phyloP scores from a whole-genome alignment of 2,888 invertebrate species.

The Belgica antarctica region DNA sequence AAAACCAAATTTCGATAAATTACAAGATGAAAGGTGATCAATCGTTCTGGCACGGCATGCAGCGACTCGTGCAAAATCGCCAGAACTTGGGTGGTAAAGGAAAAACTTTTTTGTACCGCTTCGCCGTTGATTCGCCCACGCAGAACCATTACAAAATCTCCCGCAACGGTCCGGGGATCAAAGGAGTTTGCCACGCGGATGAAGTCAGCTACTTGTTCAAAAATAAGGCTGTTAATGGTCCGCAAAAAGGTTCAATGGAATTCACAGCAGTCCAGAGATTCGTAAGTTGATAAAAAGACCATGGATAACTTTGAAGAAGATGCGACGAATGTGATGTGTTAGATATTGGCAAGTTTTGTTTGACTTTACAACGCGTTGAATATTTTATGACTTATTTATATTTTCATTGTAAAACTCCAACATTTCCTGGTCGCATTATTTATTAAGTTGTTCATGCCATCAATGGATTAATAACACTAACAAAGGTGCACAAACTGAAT shows the following conservation, averaged over 20 bases:
- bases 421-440: too few species aligned
- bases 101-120: slow-evolving; percentile 53
- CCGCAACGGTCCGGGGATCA: slow-evolving; percentile 49
- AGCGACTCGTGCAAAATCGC: slow-evolving; percentile 49
- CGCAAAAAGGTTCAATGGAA: not conserved
- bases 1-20: not conserved
- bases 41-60: slow-evolving; percentile 53
- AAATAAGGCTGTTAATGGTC: slow-evolving; percentile 46
- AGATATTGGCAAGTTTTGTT: too few species aligned
- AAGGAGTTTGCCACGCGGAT: slow-evolving; percentile 52
- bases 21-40: slow-evolving; percentile 50
- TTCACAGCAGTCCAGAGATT: slow-evolving; percentile 33
- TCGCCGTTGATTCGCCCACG: slow-evolving; percentile 52
- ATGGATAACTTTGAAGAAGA: too few species aligned
- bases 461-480: too few species aligned
- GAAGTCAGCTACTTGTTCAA: slow-evolving; percentile 53
- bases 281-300: not conserved
- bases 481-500: too few species aligned
- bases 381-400: too few species aligned
- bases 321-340: too few species aligned
- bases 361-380: not conserved
- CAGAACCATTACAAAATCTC: slow-evolving; percentile 53
- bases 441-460: too few species aligned
- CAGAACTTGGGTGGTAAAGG: slow-evolving; percentile 48
- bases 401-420: too few species aligned